Evolutionary conservation across 2,113 vertebrate species (phyloP).

Genomic region (Phycodurus eques): DNA sequence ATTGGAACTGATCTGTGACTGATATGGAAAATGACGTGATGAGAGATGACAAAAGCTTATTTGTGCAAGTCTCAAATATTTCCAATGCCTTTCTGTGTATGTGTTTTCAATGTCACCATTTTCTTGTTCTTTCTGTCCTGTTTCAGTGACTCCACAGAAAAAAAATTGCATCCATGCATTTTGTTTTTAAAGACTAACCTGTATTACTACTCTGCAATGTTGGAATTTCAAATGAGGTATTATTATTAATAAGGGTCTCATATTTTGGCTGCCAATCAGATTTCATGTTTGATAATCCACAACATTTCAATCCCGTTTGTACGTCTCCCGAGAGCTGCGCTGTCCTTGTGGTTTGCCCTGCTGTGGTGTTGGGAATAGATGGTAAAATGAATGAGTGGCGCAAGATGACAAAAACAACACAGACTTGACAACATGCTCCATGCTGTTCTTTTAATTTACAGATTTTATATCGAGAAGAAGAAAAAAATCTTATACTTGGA

Average conservation of each 20-base stretch:
- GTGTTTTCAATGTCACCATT: conserved; percentile 37
- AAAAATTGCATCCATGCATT: conserved; percentile 39
- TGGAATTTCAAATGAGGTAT: conserved; percentile 54
- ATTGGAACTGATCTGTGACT: conserved; percentile 21
- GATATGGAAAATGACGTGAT: conserved; percentile 19
- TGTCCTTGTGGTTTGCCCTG: conserved; percentile 50
- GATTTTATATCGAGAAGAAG: conserved; percentile 71
- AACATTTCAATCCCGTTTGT: conserved; percentile 37
- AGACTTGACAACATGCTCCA: conserved; percentile 64
- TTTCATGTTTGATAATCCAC: conserved; percentile 39
- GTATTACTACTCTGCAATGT: conserved; percentile 47
- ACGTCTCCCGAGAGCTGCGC: conserved; percentile 34
- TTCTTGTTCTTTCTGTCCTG: conserved; percentile 31
- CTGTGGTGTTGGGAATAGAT: conserved; percentile 17
- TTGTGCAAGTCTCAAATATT: conserved; percentile 40
- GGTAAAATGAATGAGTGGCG: conserved; percentile 46
- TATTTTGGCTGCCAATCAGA: conserved; percentile 54
- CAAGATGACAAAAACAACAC: conserved; percentile 34
- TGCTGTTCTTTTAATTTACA: conserved; percentile 73
- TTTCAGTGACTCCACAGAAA: conserved; percentile 44
- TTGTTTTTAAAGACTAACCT: conserved; percentile 47
- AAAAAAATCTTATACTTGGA: conserved; percentile 63
- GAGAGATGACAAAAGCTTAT: conserved; percentile 45
- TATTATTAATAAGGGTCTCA: conserved; percentile 40
- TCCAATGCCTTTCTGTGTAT: conserved; percentile 49